phyloP scores from a whole-genome alignment of 1,140 invertebrate species.

The Caenorhabditis brenneri region DNA sequence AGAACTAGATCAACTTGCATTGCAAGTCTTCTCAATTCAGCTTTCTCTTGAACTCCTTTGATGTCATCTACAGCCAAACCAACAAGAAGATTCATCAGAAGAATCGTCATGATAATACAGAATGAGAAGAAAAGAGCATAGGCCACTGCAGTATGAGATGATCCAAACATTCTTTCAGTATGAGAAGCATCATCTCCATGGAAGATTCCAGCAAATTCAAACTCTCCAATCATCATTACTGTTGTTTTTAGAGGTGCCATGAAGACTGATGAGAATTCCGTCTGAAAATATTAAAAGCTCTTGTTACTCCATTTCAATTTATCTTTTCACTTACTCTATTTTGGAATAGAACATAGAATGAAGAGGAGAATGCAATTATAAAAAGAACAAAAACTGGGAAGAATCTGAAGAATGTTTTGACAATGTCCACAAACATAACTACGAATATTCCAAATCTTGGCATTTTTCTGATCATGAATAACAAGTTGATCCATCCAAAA shows the following conservation, averaged over 20 bases:
- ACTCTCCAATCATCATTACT: conserved; percentile 74
- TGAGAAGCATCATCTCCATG: conserved; percentile 51
- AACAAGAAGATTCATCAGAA: conserved; percentile 73
- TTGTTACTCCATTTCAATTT: neutral
- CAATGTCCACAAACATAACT: conserved; percentile 75
- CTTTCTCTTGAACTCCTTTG: conserved; percentile 73
- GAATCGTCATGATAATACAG: conserved; percentile 72
- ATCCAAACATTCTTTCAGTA: conserved; percentile 42
- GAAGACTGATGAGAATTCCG: conserved; percentile 53
- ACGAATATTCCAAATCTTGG: conserved; percentile 74
- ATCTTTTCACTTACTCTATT: conserved; percentile 71
- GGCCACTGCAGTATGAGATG: conserved; percentile 53
- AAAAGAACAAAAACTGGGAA: conserved; percentile 74
- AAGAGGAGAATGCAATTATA: conserved; percentile 74
- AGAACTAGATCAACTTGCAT: conserved; percentile 72
- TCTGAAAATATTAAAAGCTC: conserved; percentile 61
- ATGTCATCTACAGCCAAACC: conserved; percentile 74
- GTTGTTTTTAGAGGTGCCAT: conserved; percentile 72
- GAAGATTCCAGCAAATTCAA: conserved; percentile 72
- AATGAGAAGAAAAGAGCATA: conserved; percentile 72
- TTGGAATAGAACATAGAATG: conserved; percentile 73
- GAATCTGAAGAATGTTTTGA: conserved; percentile 74
- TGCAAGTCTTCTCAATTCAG: conserved; percentile 73
- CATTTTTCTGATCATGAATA: conserved; percentile 72
- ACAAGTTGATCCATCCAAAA: conserved; percentile 74